These are phyloP conservation scores for Netelia inedita DNA, from an alignment of 2,888 invertebrate species.

Conservation along the genomic window DNA sequence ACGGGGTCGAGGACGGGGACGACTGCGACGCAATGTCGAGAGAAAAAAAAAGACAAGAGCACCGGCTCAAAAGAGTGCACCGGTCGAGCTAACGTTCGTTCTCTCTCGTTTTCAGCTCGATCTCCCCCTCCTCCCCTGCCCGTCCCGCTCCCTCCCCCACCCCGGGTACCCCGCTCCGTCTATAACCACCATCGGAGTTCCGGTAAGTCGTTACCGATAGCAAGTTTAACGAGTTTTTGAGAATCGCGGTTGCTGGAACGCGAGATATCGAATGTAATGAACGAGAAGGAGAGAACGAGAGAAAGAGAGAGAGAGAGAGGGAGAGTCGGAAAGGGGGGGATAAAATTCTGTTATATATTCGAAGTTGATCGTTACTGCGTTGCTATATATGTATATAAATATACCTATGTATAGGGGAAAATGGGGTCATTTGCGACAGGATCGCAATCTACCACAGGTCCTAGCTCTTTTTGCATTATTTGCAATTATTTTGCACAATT, in stretches of 20 bases:
- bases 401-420: neutral
- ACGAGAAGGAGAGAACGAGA: conserved; percentile 7
- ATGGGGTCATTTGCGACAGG: neutral
- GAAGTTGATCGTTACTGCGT: conserved; percentile 30
- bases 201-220: conserved; percentile 74
- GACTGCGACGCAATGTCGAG: conserved; percentile 18
- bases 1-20: conserved; percentile 28
- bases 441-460: neutral
- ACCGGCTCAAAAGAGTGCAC: conserved; percentile 46
- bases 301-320: conserved; percentile 12
- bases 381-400: conserved; percentile 2
- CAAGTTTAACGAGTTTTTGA: conserved; percentile 72
- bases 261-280: conserved; percentile 67
- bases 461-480: no score
- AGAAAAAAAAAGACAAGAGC: conserved; percentile 53
- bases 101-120: conserved; percentile 34
- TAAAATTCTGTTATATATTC: conserved; percentile 16
- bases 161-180: neutral
- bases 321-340: conserved; percentile 18
- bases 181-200: conserved; percentile 65
- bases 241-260: conserved; percentile 70
- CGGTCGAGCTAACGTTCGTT: conserved; percentile 42
- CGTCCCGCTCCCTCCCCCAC: conserved; percentile 24
- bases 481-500: no score
- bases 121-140: conserved; percentile 13